Base-by-base conservation (phyloP, 2,113 vertebrate genomes). In the Bubalus kerabau region DNA sequence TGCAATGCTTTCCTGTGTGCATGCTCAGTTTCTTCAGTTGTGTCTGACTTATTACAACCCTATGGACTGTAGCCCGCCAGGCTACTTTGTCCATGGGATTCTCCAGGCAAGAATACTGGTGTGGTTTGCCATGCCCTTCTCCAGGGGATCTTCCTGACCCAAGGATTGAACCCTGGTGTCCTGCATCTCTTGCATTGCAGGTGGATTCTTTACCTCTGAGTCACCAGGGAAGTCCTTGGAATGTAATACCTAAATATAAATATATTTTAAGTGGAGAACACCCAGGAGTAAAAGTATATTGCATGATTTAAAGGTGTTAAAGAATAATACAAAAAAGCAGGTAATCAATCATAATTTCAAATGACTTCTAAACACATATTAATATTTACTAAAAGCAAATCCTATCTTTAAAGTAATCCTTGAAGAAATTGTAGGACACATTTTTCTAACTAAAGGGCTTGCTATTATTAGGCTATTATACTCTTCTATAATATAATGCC, bases 401-500 rank as follows among this genome's bases (percentile, higher is more conserved):
- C 1, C 1, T 62, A 30, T 62, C 6, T 87, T 85, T 86, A 74
- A 95, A 76, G 3, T 87, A 92, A 87, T 94, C 50, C 8, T 67
- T 91, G 28, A 50, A 64, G 23, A 95, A 90, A 76, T n/a, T 21
- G 1, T 78, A 32, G 24, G 8, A 50, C 4, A 57, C 5, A 60
- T 52, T 94, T 93, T 90, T 76, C 40, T 43, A 94, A 46, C 6
- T 71, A 64, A 83, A 89, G 2, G 6, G 40, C 36, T n/a, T 90
- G 32, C 19, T 80, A 82, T 96, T 89, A 83, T 87, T 92, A 90
- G 15, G n/a, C 10, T 67, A 23, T 16, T 80, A 40, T 43, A 87
- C 17, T 62, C 94, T 92, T 85, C 87, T 59, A 89, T 87, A 91
- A 59, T 80, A 87, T 40, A 46, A 95, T 87, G 24, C 5, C 60